A percentile compares a stretch with the other conserved stretches of the same genome.
Conservation (phyloP, 2,888 invertebrate genomes). For the Acleris sparsana region DNA sequence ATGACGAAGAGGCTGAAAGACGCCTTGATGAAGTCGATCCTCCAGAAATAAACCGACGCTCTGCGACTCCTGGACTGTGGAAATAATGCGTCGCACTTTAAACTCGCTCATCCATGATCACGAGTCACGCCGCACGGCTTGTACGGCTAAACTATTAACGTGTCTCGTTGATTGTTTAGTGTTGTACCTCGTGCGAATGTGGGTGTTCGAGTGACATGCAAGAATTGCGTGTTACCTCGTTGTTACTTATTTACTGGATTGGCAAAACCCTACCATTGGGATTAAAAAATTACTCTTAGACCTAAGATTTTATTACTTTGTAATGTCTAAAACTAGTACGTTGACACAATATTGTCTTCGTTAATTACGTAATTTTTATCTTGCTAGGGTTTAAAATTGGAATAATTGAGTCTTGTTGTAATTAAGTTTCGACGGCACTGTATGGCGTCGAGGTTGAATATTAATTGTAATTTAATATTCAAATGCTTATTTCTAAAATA, state of each 20-base stretch:
- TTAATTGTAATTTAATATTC: conserved; percentile 42
- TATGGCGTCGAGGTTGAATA: conserved; percentile 31
- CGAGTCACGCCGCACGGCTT: conserved; percentile 23
- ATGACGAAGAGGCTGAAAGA: conserved; percentile 86
- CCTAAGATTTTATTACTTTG: conserved; percentile 30
- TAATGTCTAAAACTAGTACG: conserved; percentile 14
- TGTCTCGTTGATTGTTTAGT: conserved; percentile 23
- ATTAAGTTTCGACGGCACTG: conserved; percentile 18
- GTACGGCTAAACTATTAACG: conserved; percentile 29
- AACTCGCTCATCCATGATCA: conserved; percentile 19
- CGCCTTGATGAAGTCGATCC: conserved; percentile 86
- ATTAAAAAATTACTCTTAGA: conserved; percentile 25
- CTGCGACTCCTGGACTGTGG: conserved; percentile 13
- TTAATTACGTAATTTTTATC: conserved; percentile 24
- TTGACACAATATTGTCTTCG: conserved; percentile 18
- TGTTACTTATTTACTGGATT: conserved; percentile 27
- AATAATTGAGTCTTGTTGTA: conserved; percentile 25
- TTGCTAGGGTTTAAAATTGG: conserved; percentile 21
- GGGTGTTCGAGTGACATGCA: conserved; percentile 19
- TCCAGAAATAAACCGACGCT: conserved; percentile 73
- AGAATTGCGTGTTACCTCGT: conserved; percentile 18
- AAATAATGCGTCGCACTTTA: conserved; percentile 31
- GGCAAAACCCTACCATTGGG: conserved; percentile 8
- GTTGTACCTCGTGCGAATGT: conserved; percentile 27
- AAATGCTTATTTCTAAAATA: conserved; percentile 44